Evolutionary conservation across 2,888 invertebrate species (phyloP).

Genomic region (Epinotia demarniana): DNA sequence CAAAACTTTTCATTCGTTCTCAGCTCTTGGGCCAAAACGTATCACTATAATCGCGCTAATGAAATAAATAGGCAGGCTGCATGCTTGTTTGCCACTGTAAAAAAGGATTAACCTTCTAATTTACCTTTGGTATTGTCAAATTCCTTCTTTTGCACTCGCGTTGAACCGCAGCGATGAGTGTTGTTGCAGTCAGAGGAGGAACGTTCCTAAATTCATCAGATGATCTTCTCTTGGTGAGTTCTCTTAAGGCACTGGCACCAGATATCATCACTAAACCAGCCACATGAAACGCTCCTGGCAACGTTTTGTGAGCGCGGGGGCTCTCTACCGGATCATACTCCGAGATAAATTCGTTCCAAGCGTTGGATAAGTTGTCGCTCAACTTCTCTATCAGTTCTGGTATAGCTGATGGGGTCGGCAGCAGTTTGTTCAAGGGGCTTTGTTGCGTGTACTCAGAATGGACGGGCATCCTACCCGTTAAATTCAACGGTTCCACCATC

Average conservation of each 20-base stretch:
- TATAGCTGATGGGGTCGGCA: constrained; percentile 86
- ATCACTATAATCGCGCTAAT: no score
- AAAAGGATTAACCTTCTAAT: no score
- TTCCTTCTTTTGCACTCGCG: constrained; percentile 73
- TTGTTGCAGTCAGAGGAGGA: constrained; percentile 73
- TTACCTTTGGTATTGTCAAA: constrained; percentile 68
- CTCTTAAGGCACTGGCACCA: constrained; percentile 86
- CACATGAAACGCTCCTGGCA: constrained; percentile 85
- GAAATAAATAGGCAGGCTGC: no score
- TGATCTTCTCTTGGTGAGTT: constrained; percentile 83
- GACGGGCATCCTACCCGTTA: constrained; percentile 66
- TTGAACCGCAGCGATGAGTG: constrained; percentile 73
- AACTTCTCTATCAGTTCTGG: constrained; percentile 88
- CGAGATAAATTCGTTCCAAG: constrained; percentile 92
- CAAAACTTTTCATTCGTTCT: no score
- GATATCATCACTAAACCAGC: constrained; percentile 87
- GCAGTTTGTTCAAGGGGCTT: constrained; percentile 82
- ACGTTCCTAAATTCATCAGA: constrained; percentile 66
- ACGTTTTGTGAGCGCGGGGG: constrained; percentile 86
- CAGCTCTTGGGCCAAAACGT: no score
- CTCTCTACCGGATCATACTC: constrained; percentile 91
- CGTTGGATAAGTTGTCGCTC: constrained; percentile 87
- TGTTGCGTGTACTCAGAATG: constrained; percentile 60
- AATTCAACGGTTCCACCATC: constrained; percentile 81
- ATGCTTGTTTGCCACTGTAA: no score